Conservation (phyloP, 2,113 vertebrate species). For the Chaetura pelagica region DNA sequence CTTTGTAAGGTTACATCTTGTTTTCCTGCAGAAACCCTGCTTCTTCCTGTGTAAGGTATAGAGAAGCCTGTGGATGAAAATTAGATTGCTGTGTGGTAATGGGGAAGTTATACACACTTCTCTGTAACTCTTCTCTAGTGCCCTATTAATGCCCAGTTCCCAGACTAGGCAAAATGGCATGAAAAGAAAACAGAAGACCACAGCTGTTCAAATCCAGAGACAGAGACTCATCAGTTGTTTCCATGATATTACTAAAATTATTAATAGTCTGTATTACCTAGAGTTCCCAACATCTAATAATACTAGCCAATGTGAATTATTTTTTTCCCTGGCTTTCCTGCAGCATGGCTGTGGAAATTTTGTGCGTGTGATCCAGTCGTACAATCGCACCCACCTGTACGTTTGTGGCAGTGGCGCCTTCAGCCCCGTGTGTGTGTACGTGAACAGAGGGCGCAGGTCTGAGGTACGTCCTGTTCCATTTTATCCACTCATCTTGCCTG, state of each 20-base stretch:
- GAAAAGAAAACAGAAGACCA: neutral
- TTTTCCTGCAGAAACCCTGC: neutral
- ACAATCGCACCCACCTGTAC: conserved; percentile 94
- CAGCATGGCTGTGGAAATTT: conserved; percentile 98
- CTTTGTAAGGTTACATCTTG: neutral
- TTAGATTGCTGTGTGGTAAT: neutral
- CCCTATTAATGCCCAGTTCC: neutral
- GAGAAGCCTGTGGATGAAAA: neutral
- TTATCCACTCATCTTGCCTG: rapidly evolving
- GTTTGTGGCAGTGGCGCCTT: conserved; percentile 96
- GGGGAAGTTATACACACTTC: neutral
- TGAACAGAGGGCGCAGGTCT: conserved; percentile 93
- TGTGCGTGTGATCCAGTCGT: conserved; percentile 91
- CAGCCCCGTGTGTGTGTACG: conserved; percentile 91
- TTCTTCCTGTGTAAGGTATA: neutral
- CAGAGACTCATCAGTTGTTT: neutral
- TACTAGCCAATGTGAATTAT: neutral
- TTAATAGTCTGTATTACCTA: rapidly evolving
- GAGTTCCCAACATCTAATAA: neutral
- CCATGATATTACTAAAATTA: neutral
- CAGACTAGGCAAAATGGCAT: neutral
- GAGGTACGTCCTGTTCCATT: conserved; percentile 79
- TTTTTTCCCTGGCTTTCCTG: neutral
- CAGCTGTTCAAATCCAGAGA: neutral
- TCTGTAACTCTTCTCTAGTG: neutral